Conservation (phyloP, 1,140 invertebrate genomes). For the Pteromalus puparum region DNA sequence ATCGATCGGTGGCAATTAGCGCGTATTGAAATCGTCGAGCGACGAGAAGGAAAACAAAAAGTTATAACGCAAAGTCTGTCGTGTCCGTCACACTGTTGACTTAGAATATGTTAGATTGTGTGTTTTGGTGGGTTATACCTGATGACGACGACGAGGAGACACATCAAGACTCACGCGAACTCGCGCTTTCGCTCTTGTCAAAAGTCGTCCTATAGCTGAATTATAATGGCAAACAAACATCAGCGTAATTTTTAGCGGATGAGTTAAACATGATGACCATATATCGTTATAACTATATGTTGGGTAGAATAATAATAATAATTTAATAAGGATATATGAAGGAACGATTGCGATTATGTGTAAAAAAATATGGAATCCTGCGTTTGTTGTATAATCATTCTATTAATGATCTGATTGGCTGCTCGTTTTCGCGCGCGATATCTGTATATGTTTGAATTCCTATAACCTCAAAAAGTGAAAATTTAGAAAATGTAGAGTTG, state of each 20-base stretch:
- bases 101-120: neutral
- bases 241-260: neutral
- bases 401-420: too few species aligned
- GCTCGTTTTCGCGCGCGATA: too few species aligned
- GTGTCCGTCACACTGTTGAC: neutral
- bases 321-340: too few species aligned
- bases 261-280: too few species aligned
- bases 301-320: too few species aligned
- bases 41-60: neutral
- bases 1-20: slow-evolving; percentile 19
- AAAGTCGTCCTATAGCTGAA: neutral
- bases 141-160: neutral
- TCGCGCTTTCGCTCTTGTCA: slow-evolving; percentile 17
- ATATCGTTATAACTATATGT: too few species aligned
- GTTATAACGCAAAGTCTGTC: neutral
- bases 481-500: too few species aligned
- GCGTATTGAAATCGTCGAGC: slow-evolving; percentile 2
- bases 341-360: too few species aligned
- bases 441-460: too few species aligned
- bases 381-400: too few species aligned
- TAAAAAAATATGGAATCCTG: too few species aligned
- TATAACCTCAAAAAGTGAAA: too few species aligned
- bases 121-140: neutral
- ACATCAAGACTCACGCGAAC: slow-evolving; percentile 29
- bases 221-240: slow-evolving; percentile 33